Conservation (phyloP, 2,888 invertebrate genomes). For the Craniophora ligustri region DNA sequence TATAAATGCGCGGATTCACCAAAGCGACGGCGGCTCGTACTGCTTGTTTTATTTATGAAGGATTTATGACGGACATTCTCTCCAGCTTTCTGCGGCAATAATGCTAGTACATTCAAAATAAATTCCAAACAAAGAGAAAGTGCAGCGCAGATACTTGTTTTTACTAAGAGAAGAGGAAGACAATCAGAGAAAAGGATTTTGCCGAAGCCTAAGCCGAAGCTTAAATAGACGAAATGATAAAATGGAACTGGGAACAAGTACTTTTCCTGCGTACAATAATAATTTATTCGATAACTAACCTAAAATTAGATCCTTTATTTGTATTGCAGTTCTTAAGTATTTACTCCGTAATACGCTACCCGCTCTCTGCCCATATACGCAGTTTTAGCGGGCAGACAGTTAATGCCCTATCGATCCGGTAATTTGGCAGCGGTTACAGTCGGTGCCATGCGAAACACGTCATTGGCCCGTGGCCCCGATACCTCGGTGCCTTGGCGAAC, state of each 20-base stretch:
- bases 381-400: slow-evolving; percentile 59
- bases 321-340: too few species aligned
- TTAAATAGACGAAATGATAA: too few species aligned
- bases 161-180: too few species aligned
- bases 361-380: slow-evolving; percentile 29
- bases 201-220: too few species aligned
- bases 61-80: not conserved
- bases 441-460: slow-evolving; percentile 76
- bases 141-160: too few species aligned
- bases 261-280: too few species aligned
- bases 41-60: not conserved
- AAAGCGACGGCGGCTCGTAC: not conserved
- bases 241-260: too few species aligned
- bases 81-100: not conserved
- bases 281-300: too few species aligned
- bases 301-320: too few species aligned
- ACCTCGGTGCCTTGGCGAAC: slow-evolving; percentile 41
- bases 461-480: slow-evolving; percentile 61
- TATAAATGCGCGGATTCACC: slow-evolving; percentile 19
- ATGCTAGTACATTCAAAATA: not conserved
- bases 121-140: not conserved
- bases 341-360: too few species aligned
- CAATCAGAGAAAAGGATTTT: too few species aligned
- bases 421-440: slow-evolving; percentile 80
- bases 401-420: slow-evolving; percentile 79